Conservation (phyloP, 1,140 invertebrate species). For the Drosophila oshimai region DNA sequence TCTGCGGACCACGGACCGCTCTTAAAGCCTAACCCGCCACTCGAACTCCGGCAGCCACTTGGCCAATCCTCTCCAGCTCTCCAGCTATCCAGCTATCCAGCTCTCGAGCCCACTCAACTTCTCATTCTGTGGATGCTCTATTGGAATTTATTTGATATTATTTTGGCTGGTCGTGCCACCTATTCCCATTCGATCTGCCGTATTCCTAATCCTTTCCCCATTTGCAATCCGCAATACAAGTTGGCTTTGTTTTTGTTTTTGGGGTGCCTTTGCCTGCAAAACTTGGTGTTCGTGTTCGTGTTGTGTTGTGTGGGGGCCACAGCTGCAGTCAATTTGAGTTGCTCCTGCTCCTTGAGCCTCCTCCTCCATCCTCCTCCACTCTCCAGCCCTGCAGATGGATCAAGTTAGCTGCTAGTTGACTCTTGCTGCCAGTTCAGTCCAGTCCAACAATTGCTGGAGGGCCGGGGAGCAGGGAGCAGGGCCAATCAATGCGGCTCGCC, state of each 20-base stretch:
- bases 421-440: constrained; percentile 2
- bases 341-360: neutral
- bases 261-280: constrained; percentile 43
- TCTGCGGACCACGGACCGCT: constrained; percentile 4
- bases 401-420: constrained; percentile 49
- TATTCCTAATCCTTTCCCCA: neutral
- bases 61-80: neutral
- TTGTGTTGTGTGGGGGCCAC: constrained; percentile 46
- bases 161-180: constrained; percentile 35
- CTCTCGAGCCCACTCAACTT: constrained; percentile 25
- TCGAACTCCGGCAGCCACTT: too few relatives aligned
- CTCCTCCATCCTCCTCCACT: neutral
- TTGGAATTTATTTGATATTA: constrained; percentile 78
- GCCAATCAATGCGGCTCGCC: constrained; percentile 35
- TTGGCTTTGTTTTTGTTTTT: constrained; percentile 68
- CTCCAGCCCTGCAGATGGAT: constrained; percentile 30
- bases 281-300: constrained; percentile 25
- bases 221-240: constrained; percentile 19
- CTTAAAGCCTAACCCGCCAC: constrained; percentile 6
- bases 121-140: constrained; percentile 2
- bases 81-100: too few relatives aligned
- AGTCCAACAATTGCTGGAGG: neutral
- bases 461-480: neutral
- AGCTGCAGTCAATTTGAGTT: constrained; percentile 74
- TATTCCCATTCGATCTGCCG: neutral